A percentile compares a stretch with the other conserved stretches of the same genome.
Evolutionary conservation across 1,140 invertebrate species (phyloP).

Genomic region (Drosophila parvula): DNA sequence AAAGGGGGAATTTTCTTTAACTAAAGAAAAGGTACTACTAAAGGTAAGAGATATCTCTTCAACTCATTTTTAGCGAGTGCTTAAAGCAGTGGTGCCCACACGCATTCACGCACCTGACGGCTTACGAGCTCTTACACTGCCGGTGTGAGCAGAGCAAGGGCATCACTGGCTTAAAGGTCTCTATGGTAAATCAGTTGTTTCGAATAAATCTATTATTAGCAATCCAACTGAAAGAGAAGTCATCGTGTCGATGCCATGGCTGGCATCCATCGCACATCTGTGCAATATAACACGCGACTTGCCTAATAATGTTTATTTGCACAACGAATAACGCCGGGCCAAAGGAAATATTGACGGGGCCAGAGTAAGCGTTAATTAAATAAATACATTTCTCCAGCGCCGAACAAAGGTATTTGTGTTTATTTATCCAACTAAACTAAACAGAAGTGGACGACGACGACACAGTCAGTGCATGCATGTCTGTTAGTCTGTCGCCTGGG

Average conservation of each 20-base stretch:
- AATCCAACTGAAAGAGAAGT: no score
- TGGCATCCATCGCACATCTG: conserved; percentile 16
- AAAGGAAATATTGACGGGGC: conserved; percentile 50
- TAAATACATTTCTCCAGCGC: conserved; percentile 48
- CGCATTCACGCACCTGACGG: no score
- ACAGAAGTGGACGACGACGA: conserved; percentile 15
- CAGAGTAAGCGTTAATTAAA: conserved; percentile 64
- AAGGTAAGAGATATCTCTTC: background rate
- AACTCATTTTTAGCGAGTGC: no score
- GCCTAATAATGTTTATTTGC: conserved; percentile 62
- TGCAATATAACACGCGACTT: conserved; percentile 59
- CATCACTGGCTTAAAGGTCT: no score
- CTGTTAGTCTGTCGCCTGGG: conserved; percentile 2
- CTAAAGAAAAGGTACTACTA: background rate
- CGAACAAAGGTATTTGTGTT: conserved; percentile 10
- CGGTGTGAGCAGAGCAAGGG: no score
- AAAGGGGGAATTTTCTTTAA: background rate
- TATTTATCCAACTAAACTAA: conserved; percentile 21
- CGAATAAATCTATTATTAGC: background rate
- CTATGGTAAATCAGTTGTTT: no score
- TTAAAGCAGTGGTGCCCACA: no score
- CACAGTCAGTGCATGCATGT: background rate
- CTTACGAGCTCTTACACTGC: no score
- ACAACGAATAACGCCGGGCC: conserved; percentile 37
- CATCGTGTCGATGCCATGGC: background rate